These are phyloP conservation scores for Mastigias papua DNA, from an alignment of 30 jellyfish, hydroid and myxozoan species.

Conservation along the genomic window DNA sequence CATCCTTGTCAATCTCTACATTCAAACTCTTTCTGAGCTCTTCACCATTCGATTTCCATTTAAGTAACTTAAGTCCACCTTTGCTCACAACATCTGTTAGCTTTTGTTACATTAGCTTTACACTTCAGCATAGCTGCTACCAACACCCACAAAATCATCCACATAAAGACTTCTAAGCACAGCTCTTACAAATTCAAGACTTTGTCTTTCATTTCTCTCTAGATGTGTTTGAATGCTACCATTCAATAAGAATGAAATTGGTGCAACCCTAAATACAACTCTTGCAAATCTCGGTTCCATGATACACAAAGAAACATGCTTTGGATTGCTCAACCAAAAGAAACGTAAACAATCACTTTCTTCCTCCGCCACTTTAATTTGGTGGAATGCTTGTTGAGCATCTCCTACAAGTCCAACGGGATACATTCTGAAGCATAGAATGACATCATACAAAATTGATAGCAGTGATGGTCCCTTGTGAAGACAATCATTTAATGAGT, in stretches of 20 bases:
- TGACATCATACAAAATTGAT: constrained; percentile 28
- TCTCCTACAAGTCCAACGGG: constrained; percentile 31
- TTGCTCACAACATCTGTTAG: constrained; percentile 22
- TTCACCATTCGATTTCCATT: constrained; percentile 34
- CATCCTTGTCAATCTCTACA: constrained; percentile 25
- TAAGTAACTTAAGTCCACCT: constrained; percentile 37
- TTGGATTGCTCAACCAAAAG: neutral
- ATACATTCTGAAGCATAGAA: constrained; percentile 26
- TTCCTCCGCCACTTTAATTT: constrained; percentile 14
- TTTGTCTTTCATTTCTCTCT: neutral
- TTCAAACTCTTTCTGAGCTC: constrained; percentile 10
- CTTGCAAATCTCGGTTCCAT: neutral
- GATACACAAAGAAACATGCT: neutral
- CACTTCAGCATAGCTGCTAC: neutral
- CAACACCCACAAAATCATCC: constrained; percentile 22
- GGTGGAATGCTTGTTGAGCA: constrained; percentile 20
- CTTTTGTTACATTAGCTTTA: neutral
- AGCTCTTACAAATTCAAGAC: neutral
- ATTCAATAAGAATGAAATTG: constrained; percentile 24
- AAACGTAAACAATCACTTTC: constrained; percentile 27
- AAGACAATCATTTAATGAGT: constrained; percentile 29
- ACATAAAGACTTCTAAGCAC: constrained; percentile 3
- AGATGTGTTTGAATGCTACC: constrained; percentile 7
- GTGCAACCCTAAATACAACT: constrained; percentile 36
- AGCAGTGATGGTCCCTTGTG: constrained; percentile 26